Evolutionary conservation across 2,888 invertebrate species (phyloP), one percentile per base, ranked within the genome.

Genomic region (Pandemis heparana): DNA sequence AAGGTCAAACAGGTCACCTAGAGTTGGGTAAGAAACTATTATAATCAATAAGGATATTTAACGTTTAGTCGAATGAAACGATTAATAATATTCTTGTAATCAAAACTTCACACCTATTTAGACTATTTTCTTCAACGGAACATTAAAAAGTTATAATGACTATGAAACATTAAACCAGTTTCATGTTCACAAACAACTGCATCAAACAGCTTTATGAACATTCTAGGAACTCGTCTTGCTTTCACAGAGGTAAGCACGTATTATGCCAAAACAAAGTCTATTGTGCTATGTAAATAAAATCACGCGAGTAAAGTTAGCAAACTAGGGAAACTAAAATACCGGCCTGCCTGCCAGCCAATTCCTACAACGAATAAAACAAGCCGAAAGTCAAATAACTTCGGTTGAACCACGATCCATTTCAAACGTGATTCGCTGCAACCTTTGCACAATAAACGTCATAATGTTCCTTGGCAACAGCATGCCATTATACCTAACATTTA

Each of bases 371-470:
- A 53, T 62, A 53, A 64, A 74, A 74, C 60, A 64, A 64, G 48
- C 18, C 39, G 48, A 39, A 68, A 74, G 72, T 72, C 53, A 72
- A 67, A 72, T 43, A 69, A 73, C 48, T 56, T 56, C 23, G 23
- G 56, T 18, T 12, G 56, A 56, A 23, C 18, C 53, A 18, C 53
- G 53, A 9, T 10, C 18, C 53, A 23, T 53, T 53, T 2, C 8
- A 18, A 53, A 18, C 18, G 53, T 10, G 53, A 53, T 1, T 16
- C 9, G 9, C 53, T 53, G 10, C 18, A 53, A 53, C 10, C 18
- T 53, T 53, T 9, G 0, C 9, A 18, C 53, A 53, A 53, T 53
- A 53, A 18, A 53, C 4, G 10, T 9, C 53, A 9, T 51, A 51
- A 51, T 60, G 59, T 60, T 60, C 14, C 32, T 60, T 32, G 38